Percentiles rank a stretch among this genome's conserved stretches.
phyloP scores from a whole-genome alignment of 2,113 vertebrate genomes.

The Epinephelus lanceolatus region DNA sequence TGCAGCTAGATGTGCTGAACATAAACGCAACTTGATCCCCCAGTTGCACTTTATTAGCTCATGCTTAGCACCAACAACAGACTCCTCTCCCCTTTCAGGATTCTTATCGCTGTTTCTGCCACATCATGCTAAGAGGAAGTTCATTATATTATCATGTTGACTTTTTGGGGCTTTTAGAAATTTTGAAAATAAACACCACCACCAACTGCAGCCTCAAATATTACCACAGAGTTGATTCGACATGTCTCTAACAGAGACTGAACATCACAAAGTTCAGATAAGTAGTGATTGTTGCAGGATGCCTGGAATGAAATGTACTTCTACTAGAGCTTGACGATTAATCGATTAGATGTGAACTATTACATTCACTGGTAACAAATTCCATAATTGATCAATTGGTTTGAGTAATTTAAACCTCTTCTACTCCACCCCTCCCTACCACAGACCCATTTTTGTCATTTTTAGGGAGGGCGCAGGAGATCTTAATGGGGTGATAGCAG shows the following conservation, averaged over 20 bases:
- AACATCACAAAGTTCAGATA: background rate
- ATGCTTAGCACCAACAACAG: slow-evolving; percentile 14
- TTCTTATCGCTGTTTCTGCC: background rate
- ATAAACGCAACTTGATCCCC: slow-evolving; percentile 25
- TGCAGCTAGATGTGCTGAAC: background rate
- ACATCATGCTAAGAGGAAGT: background rate
- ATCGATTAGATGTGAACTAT: too few relatives aligned
- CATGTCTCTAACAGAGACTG: background rate
- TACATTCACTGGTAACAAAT: too few relatives aligned
- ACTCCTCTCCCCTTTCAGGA: background rate
- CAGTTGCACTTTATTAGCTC: slow-evolving; percentile 41
- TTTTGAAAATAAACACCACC: background rate
- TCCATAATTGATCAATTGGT: too few relatives aligned
- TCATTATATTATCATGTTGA: slow-evolving; percentile 24
- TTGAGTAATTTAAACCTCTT: too few relatives aligned
- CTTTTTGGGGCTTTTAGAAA: slow-evolving; percentile 21
- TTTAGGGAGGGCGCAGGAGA: too few relatives aligned
- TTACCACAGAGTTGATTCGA: background rate
- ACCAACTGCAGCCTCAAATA: background rate
- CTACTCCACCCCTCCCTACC: too few relatives aligned
- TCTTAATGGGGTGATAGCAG: too few relatives aligned
- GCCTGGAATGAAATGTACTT: too few relatives aligned
- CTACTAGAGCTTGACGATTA: too few relatives aligned
- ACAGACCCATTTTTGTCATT: too few relatives aligned
- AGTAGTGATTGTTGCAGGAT: background rate